Evolutionary conservation across 2,888 invertebrate genomes (phyloP), one percentile per base, ranked within the genome.

Genomic region (Orthonevra nobilis): DNA sequence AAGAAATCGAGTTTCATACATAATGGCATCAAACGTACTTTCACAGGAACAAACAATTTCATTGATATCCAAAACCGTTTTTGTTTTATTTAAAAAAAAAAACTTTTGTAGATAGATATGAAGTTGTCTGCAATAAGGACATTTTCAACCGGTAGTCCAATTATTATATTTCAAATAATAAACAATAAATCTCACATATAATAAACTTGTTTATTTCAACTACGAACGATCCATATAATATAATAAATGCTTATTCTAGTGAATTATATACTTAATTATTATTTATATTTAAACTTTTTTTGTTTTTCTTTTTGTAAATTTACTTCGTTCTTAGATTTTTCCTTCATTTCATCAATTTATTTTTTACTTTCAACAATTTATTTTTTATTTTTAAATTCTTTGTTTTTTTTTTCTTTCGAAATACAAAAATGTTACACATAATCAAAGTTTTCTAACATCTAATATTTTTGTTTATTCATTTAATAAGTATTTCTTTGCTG

Each of bases 171-270:
- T 2, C 26, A 23, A 44, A 23, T 23, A n/a, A 7, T 9, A 50
- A 20, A 26, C 2, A 64, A 4, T 17, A 34, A 17, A 12, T 4
- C 0, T 38, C 70, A 72, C 54, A 61, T 52, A 70, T 61, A 70
- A 54, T 61, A 70, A 70, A 70, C 58, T 60, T 36, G 26, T 63
- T 72, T 72, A 63, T 63, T 72, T 20, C 63, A 72, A 56, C 72
- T 56, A 72, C 48, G 63, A 72, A 72, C 72, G 72, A 63, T 63
- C 44, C 52, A 60, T 61, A 70, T 60, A 58, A 7, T 42, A 38
- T 72, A 72, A 56, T 70, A 61, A 61, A 61, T 70, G 61, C 61
- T 61, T 61, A 61, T 23, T 19, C 61, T 70, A 70, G 10, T 20
- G 54, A 15, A 52, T 61, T 50, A 32, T 26, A 60, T 52, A 28